These are phyloP conservation scores for Coranthus polyacanthus DNA, from an alignment of 2,797 vertebrate genomes.

Conservation along the genomic window DNA sequence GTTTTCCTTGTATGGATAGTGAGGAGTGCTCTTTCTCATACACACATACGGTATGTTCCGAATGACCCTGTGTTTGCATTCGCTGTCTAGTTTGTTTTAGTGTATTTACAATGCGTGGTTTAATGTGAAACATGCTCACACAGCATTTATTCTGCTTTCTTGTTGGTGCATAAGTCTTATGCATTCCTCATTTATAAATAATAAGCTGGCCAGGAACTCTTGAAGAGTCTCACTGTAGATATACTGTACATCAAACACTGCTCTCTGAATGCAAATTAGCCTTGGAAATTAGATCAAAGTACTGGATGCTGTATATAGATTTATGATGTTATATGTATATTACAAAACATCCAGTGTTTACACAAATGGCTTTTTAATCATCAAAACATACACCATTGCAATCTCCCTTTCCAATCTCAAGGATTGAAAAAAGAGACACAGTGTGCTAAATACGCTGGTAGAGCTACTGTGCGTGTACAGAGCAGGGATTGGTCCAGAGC, in stretches of 20 bases:
- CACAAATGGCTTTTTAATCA: constrained; percentile 38
- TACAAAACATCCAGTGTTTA: constrained; percentile 32
- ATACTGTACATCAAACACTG: background rate
- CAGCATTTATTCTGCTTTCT: constrained; percentile 39
- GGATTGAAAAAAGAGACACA: constrained; percentile 50
- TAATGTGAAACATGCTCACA: constrained; percentile 35
- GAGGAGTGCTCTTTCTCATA: constrained; percentile 27
- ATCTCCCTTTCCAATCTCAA: constrained; percentile 44
- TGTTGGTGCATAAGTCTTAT: constrained; percentile 38
- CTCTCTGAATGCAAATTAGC: constrained; percentile 11
- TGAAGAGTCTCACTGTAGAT: constrained; percentile 16
- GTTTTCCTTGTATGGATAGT: constrained; percentile 65
- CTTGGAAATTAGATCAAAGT: constrained; percentile 10
- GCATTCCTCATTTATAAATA: constrained; percentile 63
- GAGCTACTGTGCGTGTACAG: constrained; percentile 52
- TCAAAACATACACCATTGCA: constrained; percentile 46
- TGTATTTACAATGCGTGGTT: constrained; percentile 11
- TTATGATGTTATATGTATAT: constrained; percentile 1
- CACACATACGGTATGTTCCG: constrained; percentile 24
- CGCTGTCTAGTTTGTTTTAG: constrained; percentile 20
- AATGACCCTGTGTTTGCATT: constrained; percentile 42
- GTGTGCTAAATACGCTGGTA: constrained; percentile 44
- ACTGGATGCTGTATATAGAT: constrained; percentile 10
- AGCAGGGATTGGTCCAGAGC: constrained; percentile 76
- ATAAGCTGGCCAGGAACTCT: constrained; percentile 46